Evolutionary conservation across 2,888 invertebrate species (phyloP), one percentile per base, ranked within the genome.

Genomic region (Sylvicola cinctus): DNA sequence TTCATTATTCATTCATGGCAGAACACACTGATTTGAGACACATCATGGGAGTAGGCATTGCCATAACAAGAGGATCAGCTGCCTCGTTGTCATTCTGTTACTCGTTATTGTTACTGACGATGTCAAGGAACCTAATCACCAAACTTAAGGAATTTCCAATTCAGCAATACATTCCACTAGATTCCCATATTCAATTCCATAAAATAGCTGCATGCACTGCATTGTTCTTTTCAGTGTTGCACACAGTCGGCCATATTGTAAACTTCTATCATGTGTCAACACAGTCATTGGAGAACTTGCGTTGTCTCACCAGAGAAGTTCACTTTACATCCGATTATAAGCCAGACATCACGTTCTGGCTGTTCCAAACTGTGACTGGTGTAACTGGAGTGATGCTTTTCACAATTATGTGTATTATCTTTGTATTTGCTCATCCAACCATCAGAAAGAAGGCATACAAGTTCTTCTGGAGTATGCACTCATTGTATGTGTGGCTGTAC

Each of bases 251-350:
- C 0, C 95, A 95, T 49, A 79, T 93, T 52, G 85, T 95, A 23
- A 95, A 95, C 59, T 95, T 95, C 58, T 95, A 95, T 54, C 93
- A 95, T 50, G 84, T 95, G 0, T 90, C 90, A 4, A 93, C 91
- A 0, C 95, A 95, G 50, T 88, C 91, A 0, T 67, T 90, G 2
- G 90, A 88, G 48, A 87, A 95, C 55, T 60, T 95, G 2, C 70
- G 79, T 23, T 95, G 93, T 50, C 65, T 95, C 5, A 93, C 93
- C 2, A 79, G 83, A 42, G 93, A 95, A 57, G 78, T 95, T 7
- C 79, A 85, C 45, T 93, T 95, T 50, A 77, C 85, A 0, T 90
- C 90, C 0, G 93, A 93, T 55, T 87, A 87, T 48, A 76, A 84
- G 47, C 90, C 91, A 1, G 88, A 88, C 8, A 88, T 93, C 41